These are phyloP conservation scores for Zelostemma sp. DNA, from an alignment of 1,140 invertebrate genomes.

Conservation along the genomic window DNA sequence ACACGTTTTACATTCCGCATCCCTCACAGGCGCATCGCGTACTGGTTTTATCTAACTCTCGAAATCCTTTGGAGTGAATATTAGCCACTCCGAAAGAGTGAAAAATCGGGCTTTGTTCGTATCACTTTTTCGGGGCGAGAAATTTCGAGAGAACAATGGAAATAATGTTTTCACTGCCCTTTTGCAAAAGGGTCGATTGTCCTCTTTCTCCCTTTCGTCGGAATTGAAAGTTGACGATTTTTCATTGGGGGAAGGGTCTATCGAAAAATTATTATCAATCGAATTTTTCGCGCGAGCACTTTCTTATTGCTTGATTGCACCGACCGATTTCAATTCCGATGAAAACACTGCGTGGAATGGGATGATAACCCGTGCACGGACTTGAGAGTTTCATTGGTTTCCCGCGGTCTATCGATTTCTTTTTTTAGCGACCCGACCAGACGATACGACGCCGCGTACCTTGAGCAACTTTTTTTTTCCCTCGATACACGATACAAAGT, in stretches of 20 bases:
- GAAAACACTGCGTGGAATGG: constrained; percentile 27
- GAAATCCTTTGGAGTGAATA: too few relatives aligned
- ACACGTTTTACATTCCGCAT: constrained; percentile 43
- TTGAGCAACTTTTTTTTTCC: constrained; percentile 11
- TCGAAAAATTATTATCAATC: too few relatives aligned
- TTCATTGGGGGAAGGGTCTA: too few relatives aligned
- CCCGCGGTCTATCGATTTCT: constrained; percentile 36
- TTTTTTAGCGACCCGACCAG: constrained; percentile 18
- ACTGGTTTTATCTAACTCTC: too few relatives aligned
- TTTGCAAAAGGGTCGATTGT: too few relatives aligned
- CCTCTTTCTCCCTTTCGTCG: too few relatives aligned
- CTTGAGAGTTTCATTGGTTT: constrained; percentile 45
- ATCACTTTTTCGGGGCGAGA: too few relatives aligned
- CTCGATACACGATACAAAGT: too few relatives aligned
- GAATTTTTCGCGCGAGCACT: constrained; percentile 23
- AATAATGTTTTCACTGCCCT: too few relatives aligned
- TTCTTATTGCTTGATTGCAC: constrained; percentile 44
- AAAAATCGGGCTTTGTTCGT: too few relatives aligned
- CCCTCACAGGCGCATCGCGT: constrained; percentile 43
- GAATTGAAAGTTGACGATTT: constrained; percentile 16
- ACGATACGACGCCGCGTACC: constrained; percentile 6
- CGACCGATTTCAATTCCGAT: constrained; percentile 45
- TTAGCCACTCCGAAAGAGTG: too few relatives aligned
- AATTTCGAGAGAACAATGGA: too few relatives aligned
- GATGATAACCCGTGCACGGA: constrained; percentile 41